phyloP scores from a whole-genome alignment of 2,797 vertebrate species.

The Peromyscus nudipes region DNA sequence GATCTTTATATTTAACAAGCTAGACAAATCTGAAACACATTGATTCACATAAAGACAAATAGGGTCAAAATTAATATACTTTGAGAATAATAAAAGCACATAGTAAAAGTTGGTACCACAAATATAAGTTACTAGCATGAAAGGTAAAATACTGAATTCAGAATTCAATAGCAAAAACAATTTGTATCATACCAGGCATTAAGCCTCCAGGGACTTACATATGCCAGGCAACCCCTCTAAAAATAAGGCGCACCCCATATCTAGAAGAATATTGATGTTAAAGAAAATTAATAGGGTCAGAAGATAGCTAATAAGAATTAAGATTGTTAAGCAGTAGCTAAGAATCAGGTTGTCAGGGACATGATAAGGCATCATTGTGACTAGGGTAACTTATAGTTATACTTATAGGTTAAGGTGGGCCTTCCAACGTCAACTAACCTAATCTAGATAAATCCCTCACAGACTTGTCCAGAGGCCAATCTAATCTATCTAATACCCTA shows the following conservation, averaged over 20 bases:
- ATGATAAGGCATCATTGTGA: too few species aligned
- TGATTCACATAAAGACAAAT: background rate
- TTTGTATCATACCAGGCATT: background rate
- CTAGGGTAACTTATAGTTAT: too few species aligned
- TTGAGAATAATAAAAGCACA: background rate
- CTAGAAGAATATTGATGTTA: background rate
- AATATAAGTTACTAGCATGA: background rate
- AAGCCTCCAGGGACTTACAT: background rate
- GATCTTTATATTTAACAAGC: background rate
- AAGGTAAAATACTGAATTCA: background rate
- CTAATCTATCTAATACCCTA: background rate
- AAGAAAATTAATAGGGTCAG: background rate
- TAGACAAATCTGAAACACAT: background rate
- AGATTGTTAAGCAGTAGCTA: background rate
- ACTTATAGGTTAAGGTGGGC: too few species aligned
- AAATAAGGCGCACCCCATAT: background rate
- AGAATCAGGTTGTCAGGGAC: too few species aligned
- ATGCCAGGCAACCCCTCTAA: background rate
- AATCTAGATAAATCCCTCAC: too few species aligned
- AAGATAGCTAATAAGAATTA: background rate
- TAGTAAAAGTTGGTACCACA: background rate
- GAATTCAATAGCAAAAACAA: background rate
- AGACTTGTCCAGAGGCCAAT: too few species aligned
- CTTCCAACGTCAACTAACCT: too few species aligned
- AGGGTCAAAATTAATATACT: background rate